These are phyloP conservation scores for Falco cherrug DNA, from an alignment of 2,797 vertebrate species.

Conservation along the genomic window DNA sequence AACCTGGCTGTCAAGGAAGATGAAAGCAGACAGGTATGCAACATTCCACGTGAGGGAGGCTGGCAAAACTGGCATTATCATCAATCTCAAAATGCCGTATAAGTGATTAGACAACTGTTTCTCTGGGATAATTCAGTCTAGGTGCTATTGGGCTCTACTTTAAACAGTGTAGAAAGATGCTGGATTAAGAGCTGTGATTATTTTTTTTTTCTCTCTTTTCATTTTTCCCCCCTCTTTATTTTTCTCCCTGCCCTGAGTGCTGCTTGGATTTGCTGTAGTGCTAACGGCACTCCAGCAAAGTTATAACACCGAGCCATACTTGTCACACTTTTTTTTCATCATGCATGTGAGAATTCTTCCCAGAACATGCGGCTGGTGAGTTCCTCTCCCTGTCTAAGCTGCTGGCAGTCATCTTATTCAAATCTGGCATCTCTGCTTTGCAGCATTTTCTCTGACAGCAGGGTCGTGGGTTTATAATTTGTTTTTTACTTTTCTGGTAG, in stretches of 20 bases:
- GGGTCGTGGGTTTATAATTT: background rate
- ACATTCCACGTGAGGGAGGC: background rate
- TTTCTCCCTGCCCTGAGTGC: background rate
- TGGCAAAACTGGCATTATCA: background rate
- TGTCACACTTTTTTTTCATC: background rate
- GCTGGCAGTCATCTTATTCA: background rate
- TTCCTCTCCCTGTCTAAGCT: background rate
- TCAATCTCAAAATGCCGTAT: background rate
- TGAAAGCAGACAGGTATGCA: background rate
- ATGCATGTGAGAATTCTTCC: background rate
- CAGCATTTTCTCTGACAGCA: background rate
- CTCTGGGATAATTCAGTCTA: background rate
- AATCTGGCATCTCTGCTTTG: background rate
- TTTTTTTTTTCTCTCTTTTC: background rate
- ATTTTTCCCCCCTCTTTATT: background rate
- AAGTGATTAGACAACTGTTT: background rate
- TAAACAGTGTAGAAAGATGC: background rate
- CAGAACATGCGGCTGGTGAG: background rate
- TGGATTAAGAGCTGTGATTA: background rate
- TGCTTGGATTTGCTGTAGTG: background rate
- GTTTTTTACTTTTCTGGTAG: background rate
- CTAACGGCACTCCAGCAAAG: background rate
- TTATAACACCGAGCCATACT: background rate
- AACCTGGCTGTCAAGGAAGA: background rate
- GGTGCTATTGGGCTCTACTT: background rate